These are phyloP conservation scores for Lepus europaeus DNA, from an alignment of 2,113 vertebrate species.

Conservation along the genomic window DNA sequence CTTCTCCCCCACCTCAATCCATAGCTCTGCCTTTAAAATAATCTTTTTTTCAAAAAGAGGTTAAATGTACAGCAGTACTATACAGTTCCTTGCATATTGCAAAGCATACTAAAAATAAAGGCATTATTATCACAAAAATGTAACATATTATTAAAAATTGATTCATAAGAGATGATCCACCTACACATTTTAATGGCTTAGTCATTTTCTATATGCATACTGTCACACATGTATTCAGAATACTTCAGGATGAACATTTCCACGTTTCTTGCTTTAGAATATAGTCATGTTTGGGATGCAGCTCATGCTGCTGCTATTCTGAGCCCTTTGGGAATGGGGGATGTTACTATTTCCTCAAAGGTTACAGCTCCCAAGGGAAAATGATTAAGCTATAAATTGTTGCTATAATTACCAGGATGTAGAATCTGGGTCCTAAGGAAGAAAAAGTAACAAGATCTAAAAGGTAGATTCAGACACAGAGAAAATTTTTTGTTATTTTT, in stretches of 20 bases:
- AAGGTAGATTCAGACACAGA: slow-evolving; percentile 39
- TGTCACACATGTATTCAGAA: slow-evolving; percentile 22
- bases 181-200: neutral
- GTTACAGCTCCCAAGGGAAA: neutral
- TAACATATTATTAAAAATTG: slow-evolving; percentile 1
- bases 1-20: no score
- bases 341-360: neutral
- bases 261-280: neutral
- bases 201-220: slow-evolving; percentile 22
- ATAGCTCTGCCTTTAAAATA: no score
- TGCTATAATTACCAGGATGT: neutral
- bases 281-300: neutral
- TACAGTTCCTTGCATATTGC: neutral
- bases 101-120: slow-evolving; percentile 20
- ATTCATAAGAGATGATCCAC: slow-evolving; percentile 18
- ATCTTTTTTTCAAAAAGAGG: no score
- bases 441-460: slow-evolving; percentile 34
- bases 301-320: neutral
- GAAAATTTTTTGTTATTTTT: slow-evolving; percentile 60
- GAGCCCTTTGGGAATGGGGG: neutral
- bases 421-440: slow-evolving; percentile 43
- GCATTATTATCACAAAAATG: neutral
- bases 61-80: neutral
- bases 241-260: neutral
- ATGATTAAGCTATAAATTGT: slow-evolving; percentile 32